Percentiles rank a stretch among this genome's conserved stretches.
phyloP scores from a whole-genome alignment of 2,888 invertebrate genomes.

The Euclidia mi region DNA sequence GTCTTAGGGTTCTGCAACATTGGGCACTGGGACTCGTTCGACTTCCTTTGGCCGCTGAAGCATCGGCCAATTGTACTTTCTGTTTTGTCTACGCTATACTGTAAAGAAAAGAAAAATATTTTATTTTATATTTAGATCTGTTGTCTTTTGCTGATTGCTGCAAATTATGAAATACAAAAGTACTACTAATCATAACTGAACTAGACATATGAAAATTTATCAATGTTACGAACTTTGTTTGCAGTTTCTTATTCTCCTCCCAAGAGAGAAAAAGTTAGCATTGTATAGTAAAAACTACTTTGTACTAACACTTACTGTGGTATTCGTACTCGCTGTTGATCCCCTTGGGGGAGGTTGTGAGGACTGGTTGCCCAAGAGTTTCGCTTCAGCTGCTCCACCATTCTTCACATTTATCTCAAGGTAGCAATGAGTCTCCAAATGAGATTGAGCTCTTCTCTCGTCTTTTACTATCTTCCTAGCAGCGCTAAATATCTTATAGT shows the following conservation, averaged over 20 bases:
- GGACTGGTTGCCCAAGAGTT: conserved; percentile 77
- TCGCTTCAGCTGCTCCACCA: conserved; percentile 91
- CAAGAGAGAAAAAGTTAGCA: too few relatives aligned
- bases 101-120: conserved; percentile 86
- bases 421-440: conserved; percentile 95
- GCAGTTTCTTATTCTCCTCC: too few relatives aligned
- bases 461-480: conserved; percentile 98
- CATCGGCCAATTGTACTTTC: conserved; percentile 91
- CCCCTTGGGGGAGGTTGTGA: conserved; percentile 85
- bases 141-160: too few relatives aligned
- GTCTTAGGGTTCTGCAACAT: conserved; percentile 90
- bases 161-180: too few relatives aligned
- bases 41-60: conserved; percentile 92
- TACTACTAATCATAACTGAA: too few relatives aligned
- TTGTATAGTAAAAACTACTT: conserved; percentile 4
- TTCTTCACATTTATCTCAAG: conserved; percentile 94
- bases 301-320: conserved; percentile 90
- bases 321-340: conserved; percentile 92
- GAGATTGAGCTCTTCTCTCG: conserved; percentile 96
- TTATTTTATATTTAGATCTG: too few relatives aligned
- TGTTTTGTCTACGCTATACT: conserved; percentile 92
- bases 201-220: too few relatives aligned
- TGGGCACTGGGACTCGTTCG: conserved; percentile 94
- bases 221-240: too few relatives aligned
- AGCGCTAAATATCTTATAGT: conserved; percentile 98